phyloP scores from a whole-genome alignment of 1,140 invertebrate species.

The Lineus longissimus region DNA sequence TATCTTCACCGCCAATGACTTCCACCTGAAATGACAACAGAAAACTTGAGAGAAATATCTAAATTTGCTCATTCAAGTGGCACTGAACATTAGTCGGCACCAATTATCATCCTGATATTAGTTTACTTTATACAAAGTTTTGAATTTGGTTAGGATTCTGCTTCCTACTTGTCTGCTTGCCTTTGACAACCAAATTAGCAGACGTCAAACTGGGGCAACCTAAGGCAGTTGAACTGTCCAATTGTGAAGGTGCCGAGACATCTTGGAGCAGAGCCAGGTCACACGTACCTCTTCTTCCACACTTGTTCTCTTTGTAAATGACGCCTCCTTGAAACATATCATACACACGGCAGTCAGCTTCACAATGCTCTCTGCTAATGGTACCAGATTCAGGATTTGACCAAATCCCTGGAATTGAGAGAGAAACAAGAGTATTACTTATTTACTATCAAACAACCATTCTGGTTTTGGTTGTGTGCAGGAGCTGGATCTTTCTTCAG shows the following conservation, averaged over 20 bases:
- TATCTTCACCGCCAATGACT: constrained; percentile 64
- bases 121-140: no score
- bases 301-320: constrained; percentile 61
- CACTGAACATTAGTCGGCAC: no score
- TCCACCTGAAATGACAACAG: constrained; percentile 55
- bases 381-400: constrained; percentile 62
- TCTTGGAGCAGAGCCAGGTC: neutral
- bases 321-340: constrained; percentile 60
- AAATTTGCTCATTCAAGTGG: neutral
- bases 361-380: constrained; percentile 63
- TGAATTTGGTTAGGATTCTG: no score
- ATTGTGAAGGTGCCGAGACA: no score
- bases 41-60: constrained; percentile 13
- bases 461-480: neutral
- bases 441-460: neutral
- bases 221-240: no score
- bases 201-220: no score
- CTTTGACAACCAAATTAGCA: no score
- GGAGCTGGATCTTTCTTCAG: no score
- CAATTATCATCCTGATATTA: no score
- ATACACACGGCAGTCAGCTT: constrained; percentile 66
- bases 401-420: constrained; percentile 57
- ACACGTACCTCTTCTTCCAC: constrained; percentile 49
- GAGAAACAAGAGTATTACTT: neutral
- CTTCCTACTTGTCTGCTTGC: no score